Evolutionary conservation across 2,113 vertebrate genomes (phyloP), one percentile per base, ranked within the genome.

Genomic region (Acrocephalus arundinaceus): DNA sequence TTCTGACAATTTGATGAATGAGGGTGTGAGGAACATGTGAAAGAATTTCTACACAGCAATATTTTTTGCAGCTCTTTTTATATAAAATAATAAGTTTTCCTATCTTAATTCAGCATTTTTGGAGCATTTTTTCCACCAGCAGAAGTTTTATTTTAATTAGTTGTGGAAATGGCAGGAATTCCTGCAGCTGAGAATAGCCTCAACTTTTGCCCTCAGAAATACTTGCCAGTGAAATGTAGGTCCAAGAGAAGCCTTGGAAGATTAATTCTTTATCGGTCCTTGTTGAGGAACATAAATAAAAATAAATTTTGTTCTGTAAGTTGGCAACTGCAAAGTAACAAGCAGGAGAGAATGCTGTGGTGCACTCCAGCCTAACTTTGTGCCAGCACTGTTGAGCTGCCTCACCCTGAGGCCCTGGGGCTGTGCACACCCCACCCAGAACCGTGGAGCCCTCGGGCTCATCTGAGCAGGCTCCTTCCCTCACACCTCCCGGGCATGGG

Each of bases 201-300:
- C 65, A 87, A 24, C 24, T 94, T 92, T 67, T 78, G 46, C 20
- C 20, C 58, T 82, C 63, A 71, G 43, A 87, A 70, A 90, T 33
- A 45, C 20, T 37, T 58, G 28, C 15, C n/a, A 37, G 43, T 6
- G 39, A 90, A 94, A 85, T 13, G 7, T 51, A 85, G 35, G 52
- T 33, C 43, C 30, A 62, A 57, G 61, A 74, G 46, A 78, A 85
- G 20, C 37, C 51, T 24, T 79, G 71, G 43, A 62, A 90, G 23
- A 67, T 19, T 13, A 74, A 62, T 48, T 58, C 24, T 66, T 63
- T 71, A 48, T 33, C 4, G 0, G 37, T 37, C 22, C 43, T 62
- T 58, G 10, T 31, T 19, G 72, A 88, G 25, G 19, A 58, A 58
- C 18, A 71, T 7, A 57, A 90, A 70, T 51, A 71, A 41, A 63